Evolutionary conservation across 2,888 invertebrate genomes (phyloP).

Genomic region (Drosophila cracens): DNA sequence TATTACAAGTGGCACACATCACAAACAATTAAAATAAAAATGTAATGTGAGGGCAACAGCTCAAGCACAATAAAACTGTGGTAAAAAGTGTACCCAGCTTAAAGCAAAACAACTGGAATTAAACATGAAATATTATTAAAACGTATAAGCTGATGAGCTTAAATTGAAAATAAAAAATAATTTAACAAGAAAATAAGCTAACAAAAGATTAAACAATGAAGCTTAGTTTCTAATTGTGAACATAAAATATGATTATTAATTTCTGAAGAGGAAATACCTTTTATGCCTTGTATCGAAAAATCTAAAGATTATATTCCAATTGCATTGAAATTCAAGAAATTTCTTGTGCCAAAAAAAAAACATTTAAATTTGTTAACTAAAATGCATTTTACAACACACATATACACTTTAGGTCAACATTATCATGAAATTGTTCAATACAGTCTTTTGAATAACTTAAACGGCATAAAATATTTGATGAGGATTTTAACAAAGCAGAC

Average conservation of each 20-base stretch:
- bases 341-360: background rate
- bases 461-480: conserved; percentile 31
- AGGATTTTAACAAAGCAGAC: conserved; percentile 15
- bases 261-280: background rate
- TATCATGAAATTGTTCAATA: background rate
- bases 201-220: background rate
- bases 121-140: background rate
- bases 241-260: background rate
- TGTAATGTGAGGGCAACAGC: background rate
- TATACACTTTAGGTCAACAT: conserved; percentile 2
- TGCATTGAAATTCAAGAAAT: background rate
- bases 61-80: background rate
- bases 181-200: background rate
- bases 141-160: background rate
- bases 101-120: background rate
- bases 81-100: conserved; percentile 1
- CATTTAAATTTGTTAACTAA: conserved; percentile 4
- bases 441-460: conserved; percentile 39
- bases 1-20: conserved; percentile 32
- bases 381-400: background rate
- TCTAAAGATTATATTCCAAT: conserved; percentile 10
- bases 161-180: background rate
- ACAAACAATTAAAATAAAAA: conserved; percentile 36
- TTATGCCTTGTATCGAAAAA: background rate
- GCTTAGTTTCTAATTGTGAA: background rate